These are phyloP conservation scores for Agelastica alni DNA, from an alignment of 2,888 invertebrate species.

Conservation along the genomic window DNA sequence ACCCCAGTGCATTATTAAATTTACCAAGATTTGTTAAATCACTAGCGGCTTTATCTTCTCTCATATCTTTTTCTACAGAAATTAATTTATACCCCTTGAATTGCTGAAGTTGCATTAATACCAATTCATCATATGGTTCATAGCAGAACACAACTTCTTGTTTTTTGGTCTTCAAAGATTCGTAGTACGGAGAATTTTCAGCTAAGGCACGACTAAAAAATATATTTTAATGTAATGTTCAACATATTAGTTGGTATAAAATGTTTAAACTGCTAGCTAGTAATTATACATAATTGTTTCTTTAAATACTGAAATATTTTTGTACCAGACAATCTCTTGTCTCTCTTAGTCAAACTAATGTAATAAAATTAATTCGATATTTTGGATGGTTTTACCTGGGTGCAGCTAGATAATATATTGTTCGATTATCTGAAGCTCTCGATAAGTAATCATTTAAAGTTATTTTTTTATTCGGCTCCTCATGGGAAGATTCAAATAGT, in stretches of 20 bases:
- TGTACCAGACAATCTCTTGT: too few relatives aligned
- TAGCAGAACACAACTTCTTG: constrained; percentile 94
- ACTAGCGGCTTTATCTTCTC: constrained; percentile 67
- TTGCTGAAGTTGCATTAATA: constrained; percentile 84
- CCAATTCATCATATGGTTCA: constrained; percentile 96
- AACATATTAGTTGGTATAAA: too few relatives aligned
- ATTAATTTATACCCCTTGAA: constrained; percentile 77
- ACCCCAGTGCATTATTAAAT: too few relatives aligned
- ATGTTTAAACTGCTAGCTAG: too few relatives aligned
- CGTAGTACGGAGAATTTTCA: constrained; percentile 93
- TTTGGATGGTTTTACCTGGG: too few relatives aligned
- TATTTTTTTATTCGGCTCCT: constrained; percentile 70
- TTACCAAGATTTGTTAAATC: constrained; percentile 67
- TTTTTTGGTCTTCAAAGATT: constrained; percentile 84
- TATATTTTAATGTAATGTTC: constrained; percentile 2
- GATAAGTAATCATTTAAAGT: constrained; percentile 78
- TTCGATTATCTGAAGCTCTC: constrained; percentile 75
- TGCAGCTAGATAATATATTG: constrained; percentile 91
- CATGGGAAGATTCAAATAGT: constrained; percentile 88
- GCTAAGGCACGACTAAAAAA: constrained; percentile 82
- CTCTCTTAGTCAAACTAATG: too few relatives aligned
- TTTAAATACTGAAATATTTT: too few relatives aligned
- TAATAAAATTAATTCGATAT: too few relatives aligned
- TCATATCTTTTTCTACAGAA: constrained; percentile 93
- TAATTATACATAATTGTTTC: too few relatives aligned